Conservation (phyloP, 1,140 invertebrate species). For the Pseudomyrmex concolor region DNA sequence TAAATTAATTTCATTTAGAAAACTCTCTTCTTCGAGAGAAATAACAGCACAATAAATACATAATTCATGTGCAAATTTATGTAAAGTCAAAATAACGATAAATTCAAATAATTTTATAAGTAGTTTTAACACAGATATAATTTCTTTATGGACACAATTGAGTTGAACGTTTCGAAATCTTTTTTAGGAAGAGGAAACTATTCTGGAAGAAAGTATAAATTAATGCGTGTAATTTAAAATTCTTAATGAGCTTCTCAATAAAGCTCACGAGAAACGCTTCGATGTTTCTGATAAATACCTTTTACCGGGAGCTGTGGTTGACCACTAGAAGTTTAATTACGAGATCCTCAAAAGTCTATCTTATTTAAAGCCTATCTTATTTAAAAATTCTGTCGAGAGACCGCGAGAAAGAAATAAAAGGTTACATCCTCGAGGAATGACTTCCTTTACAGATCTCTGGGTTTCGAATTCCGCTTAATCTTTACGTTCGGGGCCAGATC, state of each 20-base stretch:
- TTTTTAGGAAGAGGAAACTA: not conserved
- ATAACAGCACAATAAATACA: too few species aligned
- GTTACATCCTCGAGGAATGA: not conserved
- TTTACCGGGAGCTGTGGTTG: not conserved
- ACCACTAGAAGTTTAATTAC: slow-evolving; percentile 17
- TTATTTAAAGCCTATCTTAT: not conserved
- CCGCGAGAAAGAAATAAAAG: not conserved
- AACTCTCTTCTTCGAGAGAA: too few species aligned
- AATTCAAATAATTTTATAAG: too few species aligned
- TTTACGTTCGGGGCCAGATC: not conserved
- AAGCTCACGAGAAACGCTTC: not conserved
- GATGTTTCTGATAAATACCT: slow-evolving; percentile 32
- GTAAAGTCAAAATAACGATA: too few species aligned
- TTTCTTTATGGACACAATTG: too few species aligned
- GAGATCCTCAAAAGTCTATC: slow-evolving; percentile 4
- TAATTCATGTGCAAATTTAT: too few species aligned
- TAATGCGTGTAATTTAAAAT: not conserved
- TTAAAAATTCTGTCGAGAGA: too few species aligned
- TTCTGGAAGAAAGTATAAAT: too few species aligned
- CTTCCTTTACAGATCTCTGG: not conserved
- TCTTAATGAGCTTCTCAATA: slow-evolving; percentile 2
- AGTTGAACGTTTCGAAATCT: not conserved
- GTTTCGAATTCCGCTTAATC: slow-evolving; percentile 10
- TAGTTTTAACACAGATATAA: too few species aligned
- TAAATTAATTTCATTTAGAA: not conserved